Base-by-base conservation (phyloP, 2,113 vertebrate genomes). In the Rhinoptilus africanus region DNA sequence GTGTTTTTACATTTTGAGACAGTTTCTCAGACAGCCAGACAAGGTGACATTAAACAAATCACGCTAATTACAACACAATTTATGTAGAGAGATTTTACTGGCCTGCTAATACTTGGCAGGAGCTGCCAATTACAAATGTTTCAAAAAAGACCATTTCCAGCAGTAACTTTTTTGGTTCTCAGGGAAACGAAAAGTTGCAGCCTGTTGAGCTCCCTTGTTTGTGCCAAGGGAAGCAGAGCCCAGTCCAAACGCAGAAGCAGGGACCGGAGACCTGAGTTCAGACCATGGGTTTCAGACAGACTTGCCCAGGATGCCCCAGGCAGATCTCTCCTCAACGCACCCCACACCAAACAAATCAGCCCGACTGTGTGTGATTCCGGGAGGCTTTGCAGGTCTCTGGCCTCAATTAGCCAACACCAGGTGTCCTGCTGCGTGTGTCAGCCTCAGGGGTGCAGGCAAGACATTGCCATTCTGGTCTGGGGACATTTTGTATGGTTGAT, bases 31-130 rank as follows among this genome's bases (percentile, higher is more conserved):
- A 75, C 80, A 94, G 78, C n/a, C 82, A 96, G 94, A 96, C 95
- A 94, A 94, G 95, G 94, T 97, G 97, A 95, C 94, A 93, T 94
- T 95, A 96, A 97, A 95, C 78, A 96, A 82, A 93, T 82, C 91
- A 91, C 7, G 8, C 89, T 62, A 92, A 97, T 96, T 97, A 91
- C 85, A 92, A 93, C 92, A 92, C 85, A 91, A 86, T 96, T 95
- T 87, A 89, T 96, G 91, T 91, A 75, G 72, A 92, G 82, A 94
- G 84, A 95, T 96, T 96, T 96, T 73, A 81, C 48, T 82, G 82
- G 67, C 50, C 69, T 85, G 74, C 39, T 95, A 89, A 94, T 95
- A 66, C 74, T 82, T 93, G 59, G 71, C 82, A 95, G 93, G 43
- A 82, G 35, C 85, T 97, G 89, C 89, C 89, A 97, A 83, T 62